Evolutionary conservation across 2,888 invertebrate genomes (phyloP).

Genomic region (Drosophila merina): DNA sequence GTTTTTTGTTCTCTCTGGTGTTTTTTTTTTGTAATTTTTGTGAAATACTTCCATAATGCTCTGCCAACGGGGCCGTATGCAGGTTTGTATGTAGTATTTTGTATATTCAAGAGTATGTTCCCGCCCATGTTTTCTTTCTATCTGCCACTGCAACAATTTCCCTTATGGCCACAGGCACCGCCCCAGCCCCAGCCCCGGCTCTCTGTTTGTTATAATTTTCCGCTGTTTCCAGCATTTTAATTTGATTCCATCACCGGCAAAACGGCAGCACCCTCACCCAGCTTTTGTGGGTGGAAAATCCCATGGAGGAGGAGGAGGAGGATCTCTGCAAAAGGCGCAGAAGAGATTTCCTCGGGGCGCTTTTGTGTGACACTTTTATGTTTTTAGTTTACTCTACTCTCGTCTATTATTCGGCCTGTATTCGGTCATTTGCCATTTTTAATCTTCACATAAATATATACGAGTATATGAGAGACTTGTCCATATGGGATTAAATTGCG

Average conservation of each 20-base stretch:
- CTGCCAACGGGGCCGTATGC: constrained; percentile 46
- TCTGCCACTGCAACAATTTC: constrained; percentile 69
- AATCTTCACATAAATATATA: constrained; percentile 9
- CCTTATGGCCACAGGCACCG: constrained; percentile 65
- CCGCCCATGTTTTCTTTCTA: constrained; percentile 64
- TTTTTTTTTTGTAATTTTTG: constrained; percentile 18
- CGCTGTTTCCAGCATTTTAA: constrained; percentile 81
- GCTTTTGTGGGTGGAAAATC: not conserved
- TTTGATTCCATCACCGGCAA: constrained; percentile 70
- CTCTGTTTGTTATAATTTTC: constrained; percentile 79
- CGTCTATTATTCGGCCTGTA: constrained; percentile 14
- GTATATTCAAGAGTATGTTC: constrained; percentile 15
- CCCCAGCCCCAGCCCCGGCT: too few species aligned
- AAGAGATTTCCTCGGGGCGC: constrained; percentile 9
- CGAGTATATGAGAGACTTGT: not conserved
- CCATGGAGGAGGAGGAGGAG: not conserved
- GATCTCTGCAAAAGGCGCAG: not conserved
- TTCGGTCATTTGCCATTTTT: constrained; percentile 32
- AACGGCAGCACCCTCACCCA: constrained; percentile 4
- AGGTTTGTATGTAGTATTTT: constrained; percentile 52
- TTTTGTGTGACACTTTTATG: constrained; percentile 29
- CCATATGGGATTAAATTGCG: not conserved
- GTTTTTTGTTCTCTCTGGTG: not conserved
- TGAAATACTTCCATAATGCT: constrained; percentile 63
- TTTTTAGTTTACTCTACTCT: constrained; percentile 10